Conservation (phyloP, 2,797 vertebrate species). For the Anabacerthia variegaticeps region DNA sequence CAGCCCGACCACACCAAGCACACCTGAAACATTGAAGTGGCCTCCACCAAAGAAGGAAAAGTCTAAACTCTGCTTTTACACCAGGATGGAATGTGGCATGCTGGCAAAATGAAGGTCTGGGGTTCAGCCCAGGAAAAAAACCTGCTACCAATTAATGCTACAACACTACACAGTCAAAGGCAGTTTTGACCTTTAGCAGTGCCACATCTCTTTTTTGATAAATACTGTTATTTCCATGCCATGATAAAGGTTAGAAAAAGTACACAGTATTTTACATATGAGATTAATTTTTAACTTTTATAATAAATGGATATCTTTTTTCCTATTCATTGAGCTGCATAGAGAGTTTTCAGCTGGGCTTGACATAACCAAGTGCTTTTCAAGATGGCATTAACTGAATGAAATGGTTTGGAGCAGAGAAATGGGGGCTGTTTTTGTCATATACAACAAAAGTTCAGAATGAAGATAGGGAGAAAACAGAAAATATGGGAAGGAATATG, state of each 20-base stretch:
- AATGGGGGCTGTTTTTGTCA: neutral
- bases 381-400: neutral
- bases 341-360: neutral
- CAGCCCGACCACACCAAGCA: neutral
- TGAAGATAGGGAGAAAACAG: neutral
- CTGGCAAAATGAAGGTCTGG: neutral
- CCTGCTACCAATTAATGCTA: neutral
- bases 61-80: neutral
- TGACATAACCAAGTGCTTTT: neutral
- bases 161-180: neutral
- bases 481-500: neutral
- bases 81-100: rapidly evolving
- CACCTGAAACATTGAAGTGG: neutral
- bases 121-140: neutral
- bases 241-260: neutral
- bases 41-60: neutral
- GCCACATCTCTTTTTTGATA: neutral
- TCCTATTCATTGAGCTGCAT: neutral
- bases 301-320: neutral
- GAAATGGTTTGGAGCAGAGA: neutral
- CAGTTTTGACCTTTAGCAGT: neutral
- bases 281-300: neutral
- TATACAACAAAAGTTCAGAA: neutral
- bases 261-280: neutral
- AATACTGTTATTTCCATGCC: neutral